Base-by-base conservation (phyloP, 2,113 vertebrate genomes). In the Cygnus buccinator region DNA sequence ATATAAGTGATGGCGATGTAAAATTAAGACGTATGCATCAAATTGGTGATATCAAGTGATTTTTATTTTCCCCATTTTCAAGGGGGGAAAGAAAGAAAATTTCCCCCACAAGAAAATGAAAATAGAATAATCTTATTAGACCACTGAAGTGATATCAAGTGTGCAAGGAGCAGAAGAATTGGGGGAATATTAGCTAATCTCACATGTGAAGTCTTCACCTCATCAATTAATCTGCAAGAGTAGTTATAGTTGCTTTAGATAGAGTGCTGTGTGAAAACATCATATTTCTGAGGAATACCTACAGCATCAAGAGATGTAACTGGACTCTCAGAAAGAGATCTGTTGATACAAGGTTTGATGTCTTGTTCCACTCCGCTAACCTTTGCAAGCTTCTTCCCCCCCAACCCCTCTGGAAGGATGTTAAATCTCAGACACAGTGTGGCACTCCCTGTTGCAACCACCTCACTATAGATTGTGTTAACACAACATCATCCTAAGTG, bases 401-500 rank as follows among this genome's bases (percentile, higher is more conserved):
- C 86, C 68, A 76, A 6, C 20, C 46, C 46, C 20, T 48, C 46
- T 10, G 77, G 41, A 95, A 68, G 65, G 61, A 28, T 62, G 80
- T 91, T 95, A 84, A 92, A 82, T 94, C 81, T 92, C 66, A 83
- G 85, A 73, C 41, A 87, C 43, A 65, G 29, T 73, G 77, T 4
- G 21, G 77, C 71, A 39, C 68, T 86, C 57, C 90, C 97, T 95
- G 66, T 93, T 81, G 95, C 93, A 93, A 78, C 59, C 37, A 82
- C 59, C 35, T 95, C 58, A 26, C 5, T 80, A 91, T 46, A 59
- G 89, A 87, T 75, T 70, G 21, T 90, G 75, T 93, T 97, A 93
- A 96, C 94, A 93, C 95, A 97, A 55, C 84, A 63, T 93, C 58
- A 76, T 91, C 26, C 16, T 81, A 63, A 96, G 94, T 95, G 87